These are phyloP conservation scores for Enteromius unitaeniatus DNA, from an alignment of 2,797 vertebrate species.

Conservation along the genomic window DNA sequence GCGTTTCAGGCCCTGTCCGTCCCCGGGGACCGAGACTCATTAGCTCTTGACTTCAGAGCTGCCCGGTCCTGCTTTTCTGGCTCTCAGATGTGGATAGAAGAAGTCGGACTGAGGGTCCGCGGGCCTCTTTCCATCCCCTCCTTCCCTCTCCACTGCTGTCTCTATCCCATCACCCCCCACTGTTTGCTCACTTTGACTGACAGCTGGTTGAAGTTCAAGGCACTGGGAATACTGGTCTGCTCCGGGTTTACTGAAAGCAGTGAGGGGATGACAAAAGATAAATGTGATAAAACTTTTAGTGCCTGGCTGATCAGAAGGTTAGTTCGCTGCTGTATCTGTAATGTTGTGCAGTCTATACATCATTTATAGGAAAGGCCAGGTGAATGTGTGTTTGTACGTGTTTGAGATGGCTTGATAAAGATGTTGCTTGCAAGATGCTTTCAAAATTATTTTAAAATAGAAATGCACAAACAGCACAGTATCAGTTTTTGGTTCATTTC, in stretches of 20 bases:
- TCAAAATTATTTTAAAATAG: too few relatives aligned
- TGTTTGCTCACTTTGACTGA: constrained; percentile 52
- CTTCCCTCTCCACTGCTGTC: constrained; percentile 20
- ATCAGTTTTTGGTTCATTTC: background rate
- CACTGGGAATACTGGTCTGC: constrained; percentile 18
- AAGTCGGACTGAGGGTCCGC: constrained; percentile 6
- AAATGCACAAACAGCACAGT: background rate
- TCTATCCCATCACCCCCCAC: constrained; percentile 27
- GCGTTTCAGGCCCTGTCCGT: constrained; percentile 25
- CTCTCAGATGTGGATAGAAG: constrained; percentile 52
- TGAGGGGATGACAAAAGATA: constrained; percentile 19
- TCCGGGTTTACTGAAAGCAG: background rate
- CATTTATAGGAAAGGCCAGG: background rate
- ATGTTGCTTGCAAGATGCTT: background rate
- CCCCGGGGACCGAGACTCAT: constrained; percentile 43
- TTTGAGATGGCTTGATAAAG: background rate
- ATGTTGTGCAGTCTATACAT: background rate
- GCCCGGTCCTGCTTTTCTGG: constrained; percentile 10
- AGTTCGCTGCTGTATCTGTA: background rate
- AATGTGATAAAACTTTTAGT: constrained; percentile 29
- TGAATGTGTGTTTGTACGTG: background rate
- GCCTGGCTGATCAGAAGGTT: constrained; percentile 12
- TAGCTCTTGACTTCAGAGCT: constrained; percentile 51
- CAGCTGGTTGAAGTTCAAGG: constrained; percentile 40
- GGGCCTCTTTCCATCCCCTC: constrained; percentile 16